These are phyloP conservation scores for Sceloporus undulatus DNA, from an alignment of 2,113 vertebrate species.

Conservation along the genomic window DNA sequence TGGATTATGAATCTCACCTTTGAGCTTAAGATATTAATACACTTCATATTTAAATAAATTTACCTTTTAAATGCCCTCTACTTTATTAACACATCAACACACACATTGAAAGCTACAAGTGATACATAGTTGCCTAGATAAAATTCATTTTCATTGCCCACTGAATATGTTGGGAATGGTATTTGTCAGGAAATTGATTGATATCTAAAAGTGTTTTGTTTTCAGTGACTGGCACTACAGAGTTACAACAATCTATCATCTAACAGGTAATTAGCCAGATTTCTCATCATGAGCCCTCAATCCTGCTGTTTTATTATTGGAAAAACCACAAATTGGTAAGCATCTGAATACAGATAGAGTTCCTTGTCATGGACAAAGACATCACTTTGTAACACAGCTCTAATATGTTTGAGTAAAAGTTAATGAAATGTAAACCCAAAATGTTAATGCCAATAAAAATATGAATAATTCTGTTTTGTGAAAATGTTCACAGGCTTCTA, in stretches of 20 bases:
- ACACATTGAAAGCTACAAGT: slow-evolving; percentile 77
- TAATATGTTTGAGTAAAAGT: slow-evolving; percentile 78
- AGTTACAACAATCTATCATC: slow-evolving; percentile 87
- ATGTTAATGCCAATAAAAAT: slow-evolving; percentile 45
- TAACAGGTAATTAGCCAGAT: slow-evolving; percentile 87
- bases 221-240: slow-evolving; percentile 83
- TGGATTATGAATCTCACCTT: slow-evolving; percentile 22
- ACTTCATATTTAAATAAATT: slow-evolving; percentile 77
- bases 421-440: slow-evolving; percentile 67
- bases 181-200: slow-evolving; percentile 84
- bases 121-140: slow-evolving; percentile 68
- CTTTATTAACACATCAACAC: slow-evolving; percentile 80
- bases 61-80: slow-evolving; percentile 65
- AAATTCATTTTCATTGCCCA: slow-evolving; percentile 81
- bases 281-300: slow-evolving; percentile 86
- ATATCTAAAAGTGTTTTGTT: slow-evolving; percentile 85
- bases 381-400: slow-evolving; percentile 77
- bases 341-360: slow-evolving; percentile 84
- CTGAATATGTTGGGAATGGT: slow-evolving; percentile 81
- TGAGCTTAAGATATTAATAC: slow-evolving; percentile 76
- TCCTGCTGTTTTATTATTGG: slow-evolving; percentile 88
- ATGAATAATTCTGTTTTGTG: slow-evolving; percentile 13
- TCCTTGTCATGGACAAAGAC: slow-evolving; percentile 83
- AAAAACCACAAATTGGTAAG: slow-evolving; percentile 83
- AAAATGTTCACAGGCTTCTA: not conserved